Percentiles rank a stretch among this genome's conserved stretches.
Evolutionary conservation across 2,888 invertebrate genomes (phyloP).

Genomic region (Agelastica alni): DNA sequence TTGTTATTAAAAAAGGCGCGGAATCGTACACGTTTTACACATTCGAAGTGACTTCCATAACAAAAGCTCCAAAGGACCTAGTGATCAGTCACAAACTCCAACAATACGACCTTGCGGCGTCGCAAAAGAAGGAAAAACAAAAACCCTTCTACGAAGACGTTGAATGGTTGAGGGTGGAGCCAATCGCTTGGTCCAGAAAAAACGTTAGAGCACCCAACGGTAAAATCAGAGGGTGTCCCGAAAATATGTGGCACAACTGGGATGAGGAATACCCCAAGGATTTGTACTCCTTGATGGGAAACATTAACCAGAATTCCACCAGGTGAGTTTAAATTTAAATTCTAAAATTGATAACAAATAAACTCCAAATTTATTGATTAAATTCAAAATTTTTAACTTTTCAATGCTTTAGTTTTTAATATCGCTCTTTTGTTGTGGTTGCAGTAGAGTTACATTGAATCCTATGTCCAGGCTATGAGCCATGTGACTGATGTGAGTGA

Average conservation of each 20-base stretch:
- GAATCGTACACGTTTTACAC: constrained; percentile 61
- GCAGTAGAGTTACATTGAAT: too few species aligned
- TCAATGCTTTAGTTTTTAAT: too few species aligned
- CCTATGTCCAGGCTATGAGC: too few species aligned
- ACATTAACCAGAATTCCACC: constrained; percentile 64
- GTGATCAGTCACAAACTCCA: constrained; percentile 52
- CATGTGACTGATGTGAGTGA: too few species aligned
- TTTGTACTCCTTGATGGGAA: constrained; percentile 71
- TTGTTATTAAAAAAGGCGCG: too few species aligned
- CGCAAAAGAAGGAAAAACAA: constrained; percentile 52
- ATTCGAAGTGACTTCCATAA: constrained; percentile 63
- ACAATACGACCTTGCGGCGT: constrained; percentile 55
- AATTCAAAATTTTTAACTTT: too few species aligned
- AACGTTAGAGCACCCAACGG: constrained; percentile 42
- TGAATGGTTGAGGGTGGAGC: constrained; percentile 51
- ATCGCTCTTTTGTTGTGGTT: too few species aligned
- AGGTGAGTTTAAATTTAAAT: too few species aligned
- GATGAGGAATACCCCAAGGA: constrained; percentile 71
- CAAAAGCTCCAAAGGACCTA: constrained; percentile 60
- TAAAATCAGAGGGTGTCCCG: constrained; percentile 38
- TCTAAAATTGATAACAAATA: too few species aligned
- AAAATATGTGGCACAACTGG: constrained; percentile 66
- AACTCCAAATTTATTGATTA: too few species aligned
- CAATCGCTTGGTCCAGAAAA: constrained; percentile 52
- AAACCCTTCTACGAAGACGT: constrained; percentile 53